A percentile compares a stretch with the other conserved stretches of the same genome.
These are phyloP conservation scores for Isoperla grammatica DNA, from an alignment of 2,888 invertebrate species.

Conservation along the genomic window DNA sequence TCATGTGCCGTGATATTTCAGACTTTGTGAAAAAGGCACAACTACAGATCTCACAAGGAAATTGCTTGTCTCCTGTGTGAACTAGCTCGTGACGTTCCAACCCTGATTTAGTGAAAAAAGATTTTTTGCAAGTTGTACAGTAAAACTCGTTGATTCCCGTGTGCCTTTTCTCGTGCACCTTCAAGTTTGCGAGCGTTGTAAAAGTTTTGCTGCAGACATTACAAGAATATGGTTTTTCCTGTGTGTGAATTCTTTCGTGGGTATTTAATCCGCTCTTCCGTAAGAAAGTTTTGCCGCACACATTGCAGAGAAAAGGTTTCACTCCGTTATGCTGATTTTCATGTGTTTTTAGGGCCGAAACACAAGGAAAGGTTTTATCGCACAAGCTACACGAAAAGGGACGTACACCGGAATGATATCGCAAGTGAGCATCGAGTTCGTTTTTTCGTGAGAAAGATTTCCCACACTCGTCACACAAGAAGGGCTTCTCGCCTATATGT, in stretches of 20 bases:
- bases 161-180: conserved; percentile 39
- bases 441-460: conserved; percentile 45
- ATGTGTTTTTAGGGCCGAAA: conserved; percentile 27
- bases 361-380: conserved; percentile 29
- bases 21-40: conserved; percentile 40
- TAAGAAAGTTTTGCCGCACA: conserved; percentile 34
- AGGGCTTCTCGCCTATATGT: conserved; percentile 40
- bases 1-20: conserved; percentile 39
- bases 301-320: conserved; percentile 31
- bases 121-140: conserved; percentile 38
- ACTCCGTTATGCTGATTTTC: conserved; percentile 21
- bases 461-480: conserved; percentile 46
- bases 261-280: conserved; percentile 34
- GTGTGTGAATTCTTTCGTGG: conserved; percentile 36
- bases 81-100: conserved; percentile 38
- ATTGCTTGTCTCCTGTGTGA: conserved; percentile 37
- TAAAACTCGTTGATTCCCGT: conserved; percentile 35
- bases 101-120: conserved; percentile 39
- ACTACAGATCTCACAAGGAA: conserved; percentile 38
- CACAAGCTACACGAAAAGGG: conserved; percentile 34
- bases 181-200: conserved; percentile 37
- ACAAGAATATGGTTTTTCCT: conserved; percentile 31
- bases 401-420: conserved; percentile 31
- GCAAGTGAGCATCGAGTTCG: conserved; percentile 33
- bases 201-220: conserved; percentile 36